phyloP scores from a whole-genome alignment of 1,140 invertebrate genomes.

The Pogonus chalceus region DNA sequence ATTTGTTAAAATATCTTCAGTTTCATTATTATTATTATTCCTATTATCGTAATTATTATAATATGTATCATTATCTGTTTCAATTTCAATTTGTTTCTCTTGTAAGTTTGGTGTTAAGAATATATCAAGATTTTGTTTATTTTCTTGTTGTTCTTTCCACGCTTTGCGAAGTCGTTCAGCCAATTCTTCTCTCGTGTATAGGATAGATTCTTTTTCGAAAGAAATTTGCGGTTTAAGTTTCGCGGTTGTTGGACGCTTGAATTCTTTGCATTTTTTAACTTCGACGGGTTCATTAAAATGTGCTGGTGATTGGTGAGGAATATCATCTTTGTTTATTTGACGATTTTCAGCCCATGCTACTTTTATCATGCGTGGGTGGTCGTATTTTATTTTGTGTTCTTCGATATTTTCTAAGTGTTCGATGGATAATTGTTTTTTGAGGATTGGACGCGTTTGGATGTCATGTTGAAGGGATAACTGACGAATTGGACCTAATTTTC shows the following conservation, averaged over 20 bases:
- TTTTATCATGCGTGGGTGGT: slow-evolving; percentile 21
- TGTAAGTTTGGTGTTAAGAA: slow-evolving; percentile 39
- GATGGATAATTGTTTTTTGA: slow-evolving; percentile 29
- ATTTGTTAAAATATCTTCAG: neutral
- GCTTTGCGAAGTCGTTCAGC: slow-evolving; percentile 40
- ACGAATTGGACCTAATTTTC: slow-evolving; percentile 22
- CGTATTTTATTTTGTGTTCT: slow-evolving; percentile 17
- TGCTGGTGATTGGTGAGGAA: slow-evolving; percentile 8
- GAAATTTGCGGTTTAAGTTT: slow-evolving; percentile 19
- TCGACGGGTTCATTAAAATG: slow-evolving; percentile 18
- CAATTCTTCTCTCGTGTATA: slow-evolving; percentile 42
- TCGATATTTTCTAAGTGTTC: slow-evolving; percentile 22
- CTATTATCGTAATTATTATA: neutral
- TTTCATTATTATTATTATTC: neutral
- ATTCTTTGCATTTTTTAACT: slow-evolving; percentile 28
- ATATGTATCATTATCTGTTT: neutral
- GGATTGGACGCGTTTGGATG: slow-evolving; percentile 17
- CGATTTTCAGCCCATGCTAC: slow-evolving; percentile 26
- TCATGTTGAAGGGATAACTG: slow-evolving; percentile 28
- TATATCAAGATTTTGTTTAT: slow-evolving; percentile 43
- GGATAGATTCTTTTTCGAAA: slow-evolving; percentile 38
- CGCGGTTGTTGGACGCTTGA: slow-evolving; percentile 15
- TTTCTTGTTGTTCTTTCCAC: slow-evolving; percentile 40
- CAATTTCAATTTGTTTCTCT: slow-evolving; percentile 18
- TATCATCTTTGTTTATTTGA: neutral